These are phyloP conservation scores for Sesia bembeciformis DNA, from an alignment of 2,888 invertebrate species.

Conservation along the genomic window DNA sequence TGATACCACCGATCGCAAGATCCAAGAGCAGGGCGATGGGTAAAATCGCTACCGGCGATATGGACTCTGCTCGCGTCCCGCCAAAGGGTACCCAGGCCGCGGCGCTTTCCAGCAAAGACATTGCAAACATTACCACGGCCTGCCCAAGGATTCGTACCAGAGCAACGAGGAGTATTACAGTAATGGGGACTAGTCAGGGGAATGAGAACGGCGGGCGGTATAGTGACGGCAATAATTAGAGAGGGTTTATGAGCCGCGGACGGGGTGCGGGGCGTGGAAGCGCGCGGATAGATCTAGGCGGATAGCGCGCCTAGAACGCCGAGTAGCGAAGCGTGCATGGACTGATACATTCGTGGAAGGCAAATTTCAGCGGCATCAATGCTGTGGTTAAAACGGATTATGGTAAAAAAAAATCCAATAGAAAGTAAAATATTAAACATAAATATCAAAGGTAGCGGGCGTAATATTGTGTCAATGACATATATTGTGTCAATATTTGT, in stretches of 20 bases:
- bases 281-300: constrained; percentile 32
- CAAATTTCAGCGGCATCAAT: constrained; percentile 82
- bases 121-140: constrained; percentile 42
- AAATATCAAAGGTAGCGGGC: constrained; percentile 21
- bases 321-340: constrained; percentile 14
- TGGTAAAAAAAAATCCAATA: constrained; percentile 69
- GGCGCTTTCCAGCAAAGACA: constrained; percentile 44
- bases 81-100: constrained; percentile 59
- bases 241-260: constrained; percentile 74
- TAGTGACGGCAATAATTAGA: constrained; percentile 56
- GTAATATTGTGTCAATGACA: too few species aligned
- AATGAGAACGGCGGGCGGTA: constrained; percentile 67
- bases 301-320: not conserved
- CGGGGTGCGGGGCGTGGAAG: constrained; percentile 45
- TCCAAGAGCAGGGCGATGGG: constrained; percentile 59
- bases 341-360: constrained; percentile 77
- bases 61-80: constrained; percentile 50
- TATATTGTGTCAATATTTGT: too few species aligned
- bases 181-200: constrained; percentile 57
- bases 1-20: constrained; percentile 39
- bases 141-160: constrained; percentile 44
- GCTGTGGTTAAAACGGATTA: constrained; percentile 72
- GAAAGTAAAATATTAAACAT: constrained; percentile 72
- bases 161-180: constrained; percentile 48
- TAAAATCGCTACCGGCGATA: constrained; percentile 50